Evolutionary conservation across 2,113 vertebrate species (phyloP).

Genomic region (Campylomormyrus numenius): DNA sequence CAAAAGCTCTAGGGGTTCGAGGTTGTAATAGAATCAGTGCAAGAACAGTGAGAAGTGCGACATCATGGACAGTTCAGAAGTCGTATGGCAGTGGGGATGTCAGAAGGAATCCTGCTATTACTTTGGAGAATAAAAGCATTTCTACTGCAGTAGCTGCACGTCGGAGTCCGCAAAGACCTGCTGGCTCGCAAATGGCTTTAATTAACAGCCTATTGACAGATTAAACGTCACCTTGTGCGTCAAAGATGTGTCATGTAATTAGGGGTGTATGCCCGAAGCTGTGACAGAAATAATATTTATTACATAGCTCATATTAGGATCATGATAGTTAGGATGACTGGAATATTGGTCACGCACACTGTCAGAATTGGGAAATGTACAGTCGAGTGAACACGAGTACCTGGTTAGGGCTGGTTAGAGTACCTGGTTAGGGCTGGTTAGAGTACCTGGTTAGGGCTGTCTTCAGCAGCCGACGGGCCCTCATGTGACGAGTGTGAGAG

Average conservation of each 20-base stretch:
- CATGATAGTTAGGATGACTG: background rate
- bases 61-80: background rate
- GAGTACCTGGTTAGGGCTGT: background rate
- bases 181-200: background rate
- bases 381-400: background rate
- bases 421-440: too few relatives aligned
- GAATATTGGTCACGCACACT: background rate
- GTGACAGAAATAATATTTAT: background rate
- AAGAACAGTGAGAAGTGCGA: background rate
- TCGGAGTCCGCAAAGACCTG: background rate
- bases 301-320: background rate
- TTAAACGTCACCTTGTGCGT: background rate
- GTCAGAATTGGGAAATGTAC: background rate
- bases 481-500: background rate
- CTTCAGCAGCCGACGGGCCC: background rate
- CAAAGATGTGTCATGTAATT: background rate
- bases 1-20: background rate
- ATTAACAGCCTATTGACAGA: background rate
- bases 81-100: background rate
- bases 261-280: background rate
- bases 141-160: background rate
- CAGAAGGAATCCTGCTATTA: background rate
- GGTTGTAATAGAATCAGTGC: background rate
- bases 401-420: background rate
- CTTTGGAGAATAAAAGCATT: background rate